Evolutionary conservation across 2,113 vertebrate species (phyloP).

Genomic region (Struthio camelus): DNA sequence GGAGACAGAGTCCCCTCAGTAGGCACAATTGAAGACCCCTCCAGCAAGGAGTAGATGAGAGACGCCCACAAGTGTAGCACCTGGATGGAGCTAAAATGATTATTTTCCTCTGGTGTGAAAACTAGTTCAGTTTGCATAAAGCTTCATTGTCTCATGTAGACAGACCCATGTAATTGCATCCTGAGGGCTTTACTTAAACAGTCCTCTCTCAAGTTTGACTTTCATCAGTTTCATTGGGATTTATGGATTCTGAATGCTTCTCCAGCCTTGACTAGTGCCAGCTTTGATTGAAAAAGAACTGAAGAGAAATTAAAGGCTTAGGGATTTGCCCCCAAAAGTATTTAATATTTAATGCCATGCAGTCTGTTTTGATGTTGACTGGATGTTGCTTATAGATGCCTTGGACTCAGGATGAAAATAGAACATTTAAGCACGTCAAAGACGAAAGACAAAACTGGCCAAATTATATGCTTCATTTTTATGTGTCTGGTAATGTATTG

Average conservation of each 20-base stretch:
- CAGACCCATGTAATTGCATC: neutral
- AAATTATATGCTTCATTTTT: neutral
- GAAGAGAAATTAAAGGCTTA: neutral
- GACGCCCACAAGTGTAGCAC: neutral
- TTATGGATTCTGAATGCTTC: neutral
- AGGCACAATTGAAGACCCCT: neutral
- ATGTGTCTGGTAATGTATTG: neutral
- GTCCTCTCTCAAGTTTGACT: neutral
- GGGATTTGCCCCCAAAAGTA: neutral
- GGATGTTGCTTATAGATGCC: neutral
- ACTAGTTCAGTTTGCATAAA: neutral
- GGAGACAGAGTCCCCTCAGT: neutral
- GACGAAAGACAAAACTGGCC: constrained; percentile 1
- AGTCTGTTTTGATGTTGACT: constrained; percentile 20
- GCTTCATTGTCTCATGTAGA: neutral
- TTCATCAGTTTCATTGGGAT: neutral
- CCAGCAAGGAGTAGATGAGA: neutral
- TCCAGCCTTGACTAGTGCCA: neutral
- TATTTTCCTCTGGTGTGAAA: neutral
- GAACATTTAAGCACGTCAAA: neutral
- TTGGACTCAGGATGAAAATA: neutral
- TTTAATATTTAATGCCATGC: constrained; percentile 29
- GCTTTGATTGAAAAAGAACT: neutral
- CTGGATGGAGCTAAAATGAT: neutral
- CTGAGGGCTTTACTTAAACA: neutral